A percentile compares a stretch with the other conserved stretches of the same genome.
These are phyloP conservation scores for Neolamprologus hecqui DNA, from an alignment of 2,113 vertebrate species.

Conservation along the genomic window DNA sequence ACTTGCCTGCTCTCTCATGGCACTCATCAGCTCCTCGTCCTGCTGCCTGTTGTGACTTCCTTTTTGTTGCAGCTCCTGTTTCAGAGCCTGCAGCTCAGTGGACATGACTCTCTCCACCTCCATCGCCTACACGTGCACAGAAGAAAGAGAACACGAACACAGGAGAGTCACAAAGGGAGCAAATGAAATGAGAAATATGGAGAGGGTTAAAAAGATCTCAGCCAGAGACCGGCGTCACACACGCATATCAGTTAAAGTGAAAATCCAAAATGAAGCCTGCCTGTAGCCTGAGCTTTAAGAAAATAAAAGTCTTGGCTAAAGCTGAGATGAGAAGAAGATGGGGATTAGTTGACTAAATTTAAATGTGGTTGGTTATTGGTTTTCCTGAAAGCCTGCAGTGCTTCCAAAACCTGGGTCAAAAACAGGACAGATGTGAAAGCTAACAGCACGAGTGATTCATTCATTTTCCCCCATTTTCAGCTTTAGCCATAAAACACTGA, in stretches of 20 bases:
- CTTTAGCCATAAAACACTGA: not conserved
- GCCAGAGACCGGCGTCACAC: not conserved
- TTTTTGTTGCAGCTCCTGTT: conserved; percentile 58
- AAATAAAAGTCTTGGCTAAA: not conserved
- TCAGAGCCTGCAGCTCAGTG: conserved; percentile 63
- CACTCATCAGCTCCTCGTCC: conserved; percentile 69
- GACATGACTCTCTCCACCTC: conserved; percentile 65
- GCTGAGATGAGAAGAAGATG: not conserved
- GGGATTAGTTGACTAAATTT: conserved; percentile 19
- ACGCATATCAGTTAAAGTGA: not conserved
- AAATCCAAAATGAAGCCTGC: not conserved
- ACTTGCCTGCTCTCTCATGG: conserved; percentile 71
- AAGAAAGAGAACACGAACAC: not conserved
- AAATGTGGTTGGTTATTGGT: not conserved
- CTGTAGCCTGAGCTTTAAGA: not conserved
- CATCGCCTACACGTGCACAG: conserved; percentile 52
- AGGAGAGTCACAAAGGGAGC: not conserved
- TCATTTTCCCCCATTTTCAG: not conserved
- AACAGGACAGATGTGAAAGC: not conserved
- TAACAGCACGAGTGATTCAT: not conserved
- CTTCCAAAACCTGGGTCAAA: not conserved
- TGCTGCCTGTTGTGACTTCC: conserved; percentile 34
- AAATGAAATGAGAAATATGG: not conserved
- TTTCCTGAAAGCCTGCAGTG: not conserved
- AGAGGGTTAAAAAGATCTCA: not conserved